These are phyloP conservation scores for Hipposideros larvatus DNA, from an alignment of 2,797 vertebrate genomes.

Conservation along the genomic window DNA sequence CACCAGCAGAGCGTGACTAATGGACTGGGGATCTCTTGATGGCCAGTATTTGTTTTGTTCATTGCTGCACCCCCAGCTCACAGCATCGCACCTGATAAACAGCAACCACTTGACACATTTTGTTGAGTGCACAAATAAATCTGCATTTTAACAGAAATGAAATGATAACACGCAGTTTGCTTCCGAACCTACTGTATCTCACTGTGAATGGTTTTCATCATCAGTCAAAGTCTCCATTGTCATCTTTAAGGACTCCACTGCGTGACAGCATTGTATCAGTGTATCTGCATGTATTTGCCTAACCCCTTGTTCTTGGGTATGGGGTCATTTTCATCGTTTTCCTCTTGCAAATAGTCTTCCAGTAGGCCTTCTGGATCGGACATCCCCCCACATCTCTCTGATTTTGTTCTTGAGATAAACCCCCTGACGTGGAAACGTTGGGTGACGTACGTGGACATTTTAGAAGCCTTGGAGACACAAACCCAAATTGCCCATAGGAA, in stretches of 20 bases:
- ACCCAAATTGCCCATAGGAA: neutral
- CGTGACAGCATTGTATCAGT: neutral
- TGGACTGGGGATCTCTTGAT: neutral
- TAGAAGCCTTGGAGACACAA: neutral
- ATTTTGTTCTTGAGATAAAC: neutral
- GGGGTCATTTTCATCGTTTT: neutral
- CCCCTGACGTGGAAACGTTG: neutral
- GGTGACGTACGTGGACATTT: neutral
- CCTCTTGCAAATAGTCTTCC: neutral
- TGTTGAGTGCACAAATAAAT: slow-evolving; percentile 12
- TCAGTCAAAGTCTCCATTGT: neutral
- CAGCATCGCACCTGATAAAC: neutral
- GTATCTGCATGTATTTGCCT: neutral
- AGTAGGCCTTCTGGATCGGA: neutral
- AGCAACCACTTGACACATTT: neutral
- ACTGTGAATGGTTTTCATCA: neutral
- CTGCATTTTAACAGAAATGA: slow-evolving; percentile 30
- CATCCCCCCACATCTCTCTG: neutral
- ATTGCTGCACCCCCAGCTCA: neutral
- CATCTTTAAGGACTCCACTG: neutral
- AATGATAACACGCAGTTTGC: neutral
- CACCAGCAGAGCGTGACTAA: neutral
- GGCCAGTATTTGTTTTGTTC: neutral
- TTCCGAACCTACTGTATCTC: slow-evolving; percentile 30
- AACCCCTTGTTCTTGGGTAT: neutral